These are phyloP conservation scores for Potamarius usumacintae DNA, from an alignment of 2,113 vertebrate species.

Conservation along the genomic window DNA sequence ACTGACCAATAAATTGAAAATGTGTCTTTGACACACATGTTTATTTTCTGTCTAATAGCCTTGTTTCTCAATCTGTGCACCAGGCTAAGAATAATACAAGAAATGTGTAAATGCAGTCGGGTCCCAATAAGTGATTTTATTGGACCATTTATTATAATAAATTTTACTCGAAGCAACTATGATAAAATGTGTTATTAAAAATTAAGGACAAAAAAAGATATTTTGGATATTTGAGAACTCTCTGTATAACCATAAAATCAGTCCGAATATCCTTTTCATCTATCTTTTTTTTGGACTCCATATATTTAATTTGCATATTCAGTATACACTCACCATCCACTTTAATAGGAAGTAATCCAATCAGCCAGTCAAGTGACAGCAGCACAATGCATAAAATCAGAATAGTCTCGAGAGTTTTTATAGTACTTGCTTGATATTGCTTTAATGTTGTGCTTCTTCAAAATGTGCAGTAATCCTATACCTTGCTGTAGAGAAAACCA, in stretches of 20 bases:
- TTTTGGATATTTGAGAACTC: not conserved
- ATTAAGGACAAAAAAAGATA: not conserved
- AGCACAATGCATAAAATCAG: not conserved
- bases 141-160: not conserved
- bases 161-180: not conserved
- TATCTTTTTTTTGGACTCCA: not conserved
- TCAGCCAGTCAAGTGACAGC: not conserved
- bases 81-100: not conserved
- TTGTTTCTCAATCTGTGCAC: not conserved
- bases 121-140: not conserved
- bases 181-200: not conserved
- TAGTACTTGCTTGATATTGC: not conserved
- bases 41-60: not conserved
- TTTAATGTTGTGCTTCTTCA: not conserved
- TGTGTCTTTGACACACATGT: not conserved
- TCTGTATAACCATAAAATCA: not conserved
- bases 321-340: not conserved
- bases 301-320: not conserved
- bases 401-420: not conserved
- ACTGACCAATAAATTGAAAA: slow-evolving; percentile 17
- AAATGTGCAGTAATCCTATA: not conserved
- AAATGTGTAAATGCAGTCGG: not conserved
- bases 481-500: not conserved
- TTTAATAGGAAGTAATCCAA: not conserved
- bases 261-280: not conserved